Conservation (phyloP, 2,113 vertebrate genomes). For the Lepus americanus region DNA sequence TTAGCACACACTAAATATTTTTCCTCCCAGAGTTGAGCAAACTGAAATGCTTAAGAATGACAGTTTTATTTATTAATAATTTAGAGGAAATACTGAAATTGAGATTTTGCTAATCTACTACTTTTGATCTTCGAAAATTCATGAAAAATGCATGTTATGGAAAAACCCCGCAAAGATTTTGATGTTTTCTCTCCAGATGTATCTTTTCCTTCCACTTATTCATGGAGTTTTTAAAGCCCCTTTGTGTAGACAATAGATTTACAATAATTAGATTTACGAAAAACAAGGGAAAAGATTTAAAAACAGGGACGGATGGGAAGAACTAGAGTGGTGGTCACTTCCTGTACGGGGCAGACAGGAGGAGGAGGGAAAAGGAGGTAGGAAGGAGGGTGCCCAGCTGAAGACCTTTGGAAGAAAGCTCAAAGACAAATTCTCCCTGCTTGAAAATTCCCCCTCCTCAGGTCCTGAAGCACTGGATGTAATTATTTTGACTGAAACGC, state of each 20-base stretch:
- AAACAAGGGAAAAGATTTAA: background rate
- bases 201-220: too few species aligned
- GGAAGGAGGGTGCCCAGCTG: background rate
- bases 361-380: background rate
- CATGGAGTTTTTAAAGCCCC: too few species aligned
- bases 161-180: too few species aligned
- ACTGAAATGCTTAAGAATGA: background rate
- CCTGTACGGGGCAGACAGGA: background rate
- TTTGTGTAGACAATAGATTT: background rate
- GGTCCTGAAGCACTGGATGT: background rate
- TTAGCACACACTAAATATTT: background rate
- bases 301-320: background rate
- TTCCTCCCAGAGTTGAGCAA: background rate
- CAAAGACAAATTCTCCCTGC: background rate
- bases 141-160: too few species aligned
- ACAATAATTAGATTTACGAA: background rate
- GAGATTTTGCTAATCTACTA: background rate
- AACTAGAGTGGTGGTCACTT: background rate
- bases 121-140: too few species aligned
- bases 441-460: conserved; percentile 36
- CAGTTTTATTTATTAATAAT: conserved; percentile 6
- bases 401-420: background rate
- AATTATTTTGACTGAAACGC: conserved; percentile 57
- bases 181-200: too few species aligned
- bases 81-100: background rate